A percentile compares a stretch with the other conserved stretches of the same genome.
These are phyloP conservation scores for Aphis craccivora DNA, from an alignment of 1,140 invertebrate genomes.

Conservation along the genomic window DNA sequence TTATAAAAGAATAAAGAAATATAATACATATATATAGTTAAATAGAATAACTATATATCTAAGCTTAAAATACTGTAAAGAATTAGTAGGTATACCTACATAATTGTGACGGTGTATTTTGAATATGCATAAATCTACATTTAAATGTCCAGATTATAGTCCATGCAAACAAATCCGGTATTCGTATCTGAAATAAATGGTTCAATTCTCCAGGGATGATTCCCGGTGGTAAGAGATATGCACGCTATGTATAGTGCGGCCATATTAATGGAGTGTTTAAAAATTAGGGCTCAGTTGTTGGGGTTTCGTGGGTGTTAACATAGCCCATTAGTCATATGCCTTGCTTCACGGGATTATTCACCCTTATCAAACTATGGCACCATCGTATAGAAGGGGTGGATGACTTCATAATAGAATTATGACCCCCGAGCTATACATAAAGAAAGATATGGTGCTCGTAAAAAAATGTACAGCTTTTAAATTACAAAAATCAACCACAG, in stretches of 20 bases:
- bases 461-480: constrained; percentile 48
- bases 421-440: not conserved
- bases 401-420: constrained; percentile 57
- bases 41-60: not conserved
- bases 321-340: constrained; percentile 53
- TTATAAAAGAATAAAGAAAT: not conserved
- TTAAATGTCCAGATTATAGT: constrained; percentile 41
- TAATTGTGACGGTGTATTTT: not conserved
- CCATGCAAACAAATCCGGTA: constrained; percentile 9
- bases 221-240: not conserved
- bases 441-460: constrained; percentile 38
- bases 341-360: not conserved
- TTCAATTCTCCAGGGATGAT: constrained; percentile 39
- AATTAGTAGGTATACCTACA: not conserved
- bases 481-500: constrained; percentile 55
- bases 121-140: constrained; percentile 7
- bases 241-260: not conserved
- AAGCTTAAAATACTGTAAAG: not conserved
- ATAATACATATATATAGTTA: not conserved
- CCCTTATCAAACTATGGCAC: constrained; percentile 30
- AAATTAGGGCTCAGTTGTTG: constrained; percentile 54
- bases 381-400: constrained; percentile 24
- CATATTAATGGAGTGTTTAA: constrained; percentile 57
- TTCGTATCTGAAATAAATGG: constrained; percentile 32
- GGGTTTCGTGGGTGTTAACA: constrained; percentile 57